A percentile compares a stretch with the other conserved stretches of the same genome.
phyloP scores from a whole-genome alignment of 2,888 invertebrate genomes.

The Harpalus rufipes region DNA sequence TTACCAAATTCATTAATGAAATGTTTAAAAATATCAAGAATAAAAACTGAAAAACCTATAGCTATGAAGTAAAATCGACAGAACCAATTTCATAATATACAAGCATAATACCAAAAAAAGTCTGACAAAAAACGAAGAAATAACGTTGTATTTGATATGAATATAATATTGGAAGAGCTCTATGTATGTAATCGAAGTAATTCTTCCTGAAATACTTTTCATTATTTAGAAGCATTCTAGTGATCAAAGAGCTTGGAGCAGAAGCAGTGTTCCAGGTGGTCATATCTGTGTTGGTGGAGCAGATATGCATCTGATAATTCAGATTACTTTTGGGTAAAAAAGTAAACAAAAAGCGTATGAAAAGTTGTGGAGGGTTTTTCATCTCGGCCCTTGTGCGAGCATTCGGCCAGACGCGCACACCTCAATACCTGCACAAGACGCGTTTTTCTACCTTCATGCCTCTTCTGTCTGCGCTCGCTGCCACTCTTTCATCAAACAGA shows the following conservation, averaged over 20 bases:
- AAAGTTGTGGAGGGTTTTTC: slow-evolving; percentile 65
- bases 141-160: background rate
- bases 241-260: background rate
- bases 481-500: slow-evolving; percentile 73
- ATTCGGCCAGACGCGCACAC: slow-evolving; percentile 75
- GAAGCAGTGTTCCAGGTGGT: background rate
- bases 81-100: background rate
- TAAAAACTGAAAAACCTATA: background rate
- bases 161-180: background rate
- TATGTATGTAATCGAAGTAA: background rate
- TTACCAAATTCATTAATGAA: no score
- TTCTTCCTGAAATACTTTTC: slow-evolving; percentile 6
- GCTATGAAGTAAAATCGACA: background rate
- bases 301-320: slow-evolving; percentile 56
- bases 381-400: slow-evolving; percentile 73
- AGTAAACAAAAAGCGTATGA: slow-evolving; percentile 62
- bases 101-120: background rate
- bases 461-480: slow-evolving; percentile 59
- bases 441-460: slow-evolving; percentile 73
- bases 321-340: slow-evolving; percentile 60
- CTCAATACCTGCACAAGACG: slow-evolving; percentile 76
- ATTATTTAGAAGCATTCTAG: slow-evolving; percentile 6
- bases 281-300: slow-evolving; percentile 1
- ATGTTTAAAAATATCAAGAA: background rate
- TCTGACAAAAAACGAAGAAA: background rate